phyloP scores from a whole-genome alignment of 2,888 invertebrate species.

The Spilarctia lutea region DNA sequence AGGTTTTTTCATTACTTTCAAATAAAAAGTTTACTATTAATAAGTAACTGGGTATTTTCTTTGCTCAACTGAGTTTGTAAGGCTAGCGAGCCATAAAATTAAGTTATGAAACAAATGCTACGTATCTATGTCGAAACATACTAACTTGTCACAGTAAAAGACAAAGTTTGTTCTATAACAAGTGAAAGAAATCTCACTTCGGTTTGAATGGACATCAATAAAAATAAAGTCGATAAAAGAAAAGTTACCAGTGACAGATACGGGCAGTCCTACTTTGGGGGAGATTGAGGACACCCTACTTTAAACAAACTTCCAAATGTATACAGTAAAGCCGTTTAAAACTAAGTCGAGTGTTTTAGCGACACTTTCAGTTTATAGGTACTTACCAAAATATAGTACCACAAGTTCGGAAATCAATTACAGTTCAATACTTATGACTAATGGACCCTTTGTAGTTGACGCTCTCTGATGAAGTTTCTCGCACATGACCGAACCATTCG shows the following conservation, averaged over 20 bases:
- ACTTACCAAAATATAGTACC: slow-evolving; percentile 38
- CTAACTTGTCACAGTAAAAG: slow-evolving; percentile 29
- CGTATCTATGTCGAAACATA: slow-evolving; percentile 30
- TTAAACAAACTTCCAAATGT: slow-evolving; percentile 50
- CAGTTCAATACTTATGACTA: slow-evolving; percentile 46
- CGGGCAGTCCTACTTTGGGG: slow-evolving; percentile 52
- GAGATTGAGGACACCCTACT: slow-evolving; percentile 56
- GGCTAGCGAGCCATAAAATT: neutral
- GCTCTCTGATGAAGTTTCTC: slow-evolving; percentile 23
- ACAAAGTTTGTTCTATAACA: slow-evolving; percentile 39
- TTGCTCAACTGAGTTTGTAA: neutral
- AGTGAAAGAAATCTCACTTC: slow-evolving; percentile 41
- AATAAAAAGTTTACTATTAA: neutral
- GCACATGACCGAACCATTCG: neutral
- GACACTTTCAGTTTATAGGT: slow-evolving; percentile 57
- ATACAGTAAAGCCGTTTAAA: slow-evolving; percentile 54
- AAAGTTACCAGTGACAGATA: slow-evolving; percentile 57
- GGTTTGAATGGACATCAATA: slow-evolving; percentile 47
- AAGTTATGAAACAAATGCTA: slow-evolving; percentile 24
- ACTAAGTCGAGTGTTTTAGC: slow-evolving; percentile 45
- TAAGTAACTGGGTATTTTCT: neutral
- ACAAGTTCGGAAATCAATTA: slow-evolving; percentile 52
- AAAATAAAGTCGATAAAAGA: slow-evolving; percentile 63
- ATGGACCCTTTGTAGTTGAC: slow-evolving; percentile 32
- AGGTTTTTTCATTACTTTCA: no score